phyloP scores from a whole-genome alignment of 2,113 vertebrate species.

The Aspidoscelis tigris region DNA sequence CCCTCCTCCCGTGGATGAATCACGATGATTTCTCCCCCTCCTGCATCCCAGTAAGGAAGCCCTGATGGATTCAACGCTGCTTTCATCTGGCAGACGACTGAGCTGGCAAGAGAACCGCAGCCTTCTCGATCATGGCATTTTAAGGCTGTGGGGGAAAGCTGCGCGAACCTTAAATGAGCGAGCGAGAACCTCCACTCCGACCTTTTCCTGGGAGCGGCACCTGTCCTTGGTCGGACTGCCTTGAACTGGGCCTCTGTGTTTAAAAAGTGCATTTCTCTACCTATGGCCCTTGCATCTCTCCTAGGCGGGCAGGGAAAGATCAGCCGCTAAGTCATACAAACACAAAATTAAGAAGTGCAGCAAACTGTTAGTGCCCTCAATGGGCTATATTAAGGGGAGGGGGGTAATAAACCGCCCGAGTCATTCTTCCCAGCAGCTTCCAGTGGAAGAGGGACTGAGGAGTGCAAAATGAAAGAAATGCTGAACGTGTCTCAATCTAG shows the following conservation, averaged over 20 bases:
- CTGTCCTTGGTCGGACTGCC: accelerated
- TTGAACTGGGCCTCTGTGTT: no score
- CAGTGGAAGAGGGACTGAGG: conserved; percentile 28
- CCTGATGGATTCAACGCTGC: no score
- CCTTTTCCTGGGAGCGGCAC: background rate
- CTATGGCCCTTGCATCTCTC: accelerated
- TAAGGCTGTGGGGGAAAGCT: background rate
- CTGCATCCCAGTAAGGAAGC: background rate
- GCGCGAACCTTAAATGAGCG: background rate
- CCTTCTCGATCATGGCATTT: background rate
- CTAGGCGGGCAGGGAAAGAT: background rate
- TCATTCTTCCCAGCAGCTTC: conserved; percentile 35
- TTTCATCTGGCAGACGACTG: no score
- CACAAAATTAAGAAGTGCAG: background rate
- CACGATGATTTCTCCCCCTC: no score
- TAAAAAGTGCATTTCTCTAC: background rate
- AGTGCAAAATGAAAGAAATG: conserved; percentile 34
- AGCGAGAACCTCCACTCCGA: background rate
- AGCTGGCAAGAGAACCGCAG: no score
- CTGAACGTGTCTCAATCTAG: background rate
- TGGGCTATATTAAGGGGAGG: conserved; percentile 2
- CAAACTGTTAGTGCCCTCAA: background rate
- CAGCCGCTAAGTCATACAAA: conserved; percentile 23
- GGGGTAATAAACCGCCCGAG: background rate
- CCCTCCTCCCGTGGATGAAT: background rate